Evolutionary conservation across 2,797 vertebrate genomes (phyloP).

Genomic region (Bradypodion pumilum): DNA sequence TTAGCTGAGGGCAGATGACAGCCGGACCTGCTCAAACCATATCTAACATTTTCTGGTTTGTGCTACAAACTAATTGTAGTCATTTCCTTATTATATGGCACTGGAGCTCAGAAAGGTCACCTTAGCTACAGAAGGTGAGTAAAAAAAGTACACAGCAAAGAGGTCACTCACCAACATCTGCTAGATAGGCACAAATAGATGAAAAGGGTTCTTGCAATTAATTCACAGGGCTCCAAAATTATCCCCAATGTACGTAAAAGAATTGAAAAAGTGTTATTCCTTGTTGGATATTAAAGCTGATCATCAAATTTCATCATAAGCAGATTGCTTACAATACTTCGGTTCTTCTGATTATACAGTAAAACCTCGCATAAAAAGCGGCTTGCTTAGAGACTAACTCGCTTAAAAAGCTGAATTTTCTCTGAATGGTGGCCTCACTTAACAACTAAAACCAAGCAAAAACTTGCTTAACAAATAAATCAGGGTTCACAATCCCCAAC

Average conservation of each 20-base stretch:
- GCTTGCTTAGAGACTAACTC: too few species aligned
- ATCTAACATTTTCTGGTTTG: slow-evolving; percentile 48
- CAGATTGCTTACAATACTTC: not conserved
- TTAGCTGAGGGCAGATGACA: slow-evolving; percentile 61
- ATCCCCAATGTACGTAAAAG: not conserved
- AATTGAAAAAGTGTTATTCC: not conserved
- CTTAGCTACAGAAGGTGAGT: slow-evolving; percentile 34
- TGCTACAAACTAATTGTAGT: slow-evolving; percentile 49
- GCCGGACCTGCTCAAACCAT: slow-evolving; percentile 48
- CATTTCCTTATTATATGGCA: slow-evolving; percentile 42
- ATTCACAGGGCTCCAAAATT: not conserved
- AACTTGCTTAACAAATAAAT: too few species aligned
- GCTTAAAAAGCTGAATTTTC: too few species aligned
- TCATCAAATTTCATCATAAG: not conserved
- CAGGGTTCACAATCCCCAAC: too few species aligned
- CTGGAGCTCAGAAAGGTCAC: slow-evolving; percentile 32
- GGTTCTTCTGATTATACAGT: not conserved
- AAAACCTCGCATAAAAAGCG: too few species aligned
- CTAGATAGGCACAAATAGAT: not conserved
- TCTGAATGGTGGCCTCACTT: too few species aligned
- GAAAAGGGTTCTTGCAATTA: not conserved
- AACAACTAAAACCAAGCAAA: too few species aligned
- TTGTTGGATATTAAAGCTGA: not conserved
- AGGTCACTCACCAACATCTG: not conserved
- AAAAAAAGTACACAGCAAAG: slow-evolving; percentile 27